Evolutionary conservation across 2,113 vertebrate species (phyloP).

Genomic region (Rhinolophus ferrumequinum): DNA sequence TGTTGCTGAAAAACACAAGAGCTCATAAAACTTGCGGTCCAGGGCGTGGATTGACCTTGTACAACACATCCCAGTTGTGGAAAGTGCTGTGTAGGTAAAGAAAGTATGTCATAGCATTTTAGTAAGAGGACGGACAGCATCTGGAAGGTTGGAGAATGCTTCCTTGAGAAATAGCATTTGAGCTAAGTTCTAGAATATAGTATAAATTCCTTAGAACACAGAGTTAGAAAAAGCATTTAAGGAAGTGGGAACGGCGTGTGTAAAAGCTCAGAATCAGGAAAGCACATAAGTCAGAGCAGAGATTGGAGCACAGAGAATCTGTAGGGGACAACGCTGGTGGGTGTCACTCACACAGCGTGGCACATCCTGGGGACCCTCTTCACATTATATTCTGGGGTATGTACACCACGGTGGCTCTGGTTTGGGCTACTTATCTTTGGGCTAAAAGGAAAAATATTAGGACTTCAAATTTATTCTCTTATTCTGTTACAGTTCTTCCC

Average conservation of each 20-base stretch:
- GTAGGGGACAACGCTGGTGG: too few relatives aligned
- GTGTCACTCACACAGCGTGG: rapidly evolving
- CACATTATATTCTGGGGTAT: not conserved
- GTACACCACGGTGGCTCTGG: not conserved
- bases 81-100: not conserved
- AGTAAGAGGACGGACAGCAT: too few relatives aligned
- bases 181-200: not conserved
- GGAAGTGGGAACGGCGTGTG: not conserved
- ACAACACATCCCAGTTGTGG: not conserved
- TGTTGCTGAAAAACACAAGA: not conserved
- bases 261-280: not conserved
- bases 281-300: not conserved
- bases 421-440: not conserved
- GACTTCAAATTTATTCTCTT: constrained; percentile 7
- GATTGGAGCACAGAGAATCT: not conserved
- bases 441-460: not conserved
- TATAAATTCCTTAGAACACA: not conserved
- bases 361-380: rapidly evolving
- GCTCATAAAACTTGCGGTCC: not conserved
- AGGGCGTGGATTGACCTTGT: not conserved
- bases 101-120: not conserved
- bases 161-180: not conserved
- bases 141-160: not conserved
- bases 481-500: not conserved
- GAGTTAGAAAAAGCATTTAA: not conserved